phyloP scores from a whole-genome alignment of 2,797 vertebrate species.

The Glossophaga mutica region DNA sequence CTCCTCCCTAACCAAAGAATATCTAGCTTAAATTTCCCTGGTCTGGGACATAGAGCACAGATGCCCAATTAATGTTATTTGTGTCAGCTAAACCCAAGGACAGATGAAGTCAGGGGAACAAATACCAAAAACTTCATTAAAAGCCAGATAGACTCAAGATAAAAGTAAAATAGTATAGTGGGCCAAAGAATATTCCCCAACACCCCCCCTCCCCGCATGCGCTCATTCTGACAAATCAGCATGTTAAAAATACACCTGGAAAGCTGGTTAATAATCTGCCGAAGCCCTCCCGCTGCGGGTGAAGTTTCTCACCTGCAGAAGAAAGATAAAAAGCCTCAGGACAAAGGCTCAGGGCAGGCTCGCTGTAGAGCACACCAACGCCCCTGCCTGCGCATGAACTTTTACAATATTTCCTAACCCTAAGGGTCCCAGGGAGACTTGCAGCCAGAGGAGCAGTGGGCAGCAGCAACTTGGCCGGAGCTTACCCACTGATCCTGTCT shows the following conservation, averaged over 20 bases:
- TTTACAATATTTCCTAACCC: background rate
- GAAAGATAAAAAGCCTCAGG: background rate
- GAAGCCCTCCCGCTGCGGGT: background rate
- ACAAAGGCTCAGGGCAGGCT: background rate
- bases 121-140: background rate
- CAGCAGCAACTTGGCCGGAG: background rate
- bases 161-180: background rate
- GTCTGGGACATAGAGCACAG: too few relatives aligned
- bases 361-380: background rate
- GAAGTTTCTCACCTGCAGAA: background rate
- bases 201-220: too few relatives aligned
- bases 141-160: background rate
- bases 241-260: background rate
- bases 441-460: background rate
- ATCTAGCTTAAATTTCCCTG: too few relatives aligned
- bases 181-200: background rate
- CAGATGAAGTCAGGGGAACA: background rate
- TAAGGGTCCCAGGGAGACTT: background rate
- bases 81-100: too few relatives aligned
- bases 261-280: background rate
- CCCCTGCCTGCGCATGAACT: background rate
- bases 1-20: too few relatives aligned
- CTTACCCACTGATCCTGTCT: background rate
- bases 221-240: background rate
- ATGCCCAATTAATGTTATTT: background rate